Evolutionary conservation across 2,888 invertebrate genomes (phyloP).

Genomic region (Mimachlamys varia): DNA sequence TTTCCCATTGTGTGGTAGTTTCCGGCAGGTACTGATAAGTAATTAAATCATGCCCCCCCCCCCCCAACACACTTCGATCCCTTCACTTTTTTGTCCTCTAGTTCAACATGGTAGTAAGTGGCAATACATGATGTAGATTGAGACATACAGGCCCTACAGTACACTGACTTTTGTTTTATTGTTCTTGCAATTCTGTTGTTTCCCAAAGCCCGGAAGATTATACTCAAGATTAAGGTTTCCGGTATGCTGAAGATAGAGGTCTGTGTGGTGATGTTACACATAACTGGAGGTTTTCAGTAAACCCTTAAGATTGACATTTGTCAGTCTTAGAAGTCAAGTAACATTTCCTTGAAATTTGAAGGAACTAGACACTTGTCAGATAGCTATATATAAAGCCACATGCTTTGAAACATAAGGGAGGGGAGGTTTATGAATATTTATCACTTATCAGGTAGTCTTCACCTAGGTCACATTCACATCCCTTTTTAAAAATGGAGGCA

Average conservation of each 20-base stretch:
- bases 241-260: not conserved
- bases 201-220: not conserved
- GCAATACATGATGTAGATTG: not conserved
- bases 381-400: not conserved
- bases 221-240: not conserved
- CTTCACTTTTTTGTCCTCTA: too few relatives aligned
- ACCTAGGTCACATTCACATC: too few relatives aligned
- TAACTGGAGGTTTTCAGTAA: not conserved
- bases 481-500: too few relatives aligned
- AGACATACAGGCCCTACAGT: not conserved
- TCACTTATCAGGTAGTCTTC: too few relatives aligned
- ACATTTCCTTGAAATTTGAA: not conserved
- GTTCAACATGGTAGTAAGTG: too few relatives aligned
- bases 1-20: too few relatives aligned
- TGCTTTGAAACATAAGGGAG: not conserved
- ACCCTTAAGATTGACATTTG: not conserved
- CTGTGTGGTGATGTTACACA: not conserved
- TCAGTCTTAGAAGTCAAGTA: not conserved
- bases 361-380: not conserved
- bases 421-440: too few relatives aligned
- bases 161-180: not conserved
- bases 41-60: too few relatives aligned
- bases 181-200: constrained; percentile 21
- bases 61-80: too few relatives aligned
- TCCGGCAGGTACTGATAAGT: too few relatives aligned